Evolutionary conservation across 2,113 vertebrate species (phyloP), one percentile per base, ranked within the genome.

Genomic region (Chloropsis hardwickii): DNA sequence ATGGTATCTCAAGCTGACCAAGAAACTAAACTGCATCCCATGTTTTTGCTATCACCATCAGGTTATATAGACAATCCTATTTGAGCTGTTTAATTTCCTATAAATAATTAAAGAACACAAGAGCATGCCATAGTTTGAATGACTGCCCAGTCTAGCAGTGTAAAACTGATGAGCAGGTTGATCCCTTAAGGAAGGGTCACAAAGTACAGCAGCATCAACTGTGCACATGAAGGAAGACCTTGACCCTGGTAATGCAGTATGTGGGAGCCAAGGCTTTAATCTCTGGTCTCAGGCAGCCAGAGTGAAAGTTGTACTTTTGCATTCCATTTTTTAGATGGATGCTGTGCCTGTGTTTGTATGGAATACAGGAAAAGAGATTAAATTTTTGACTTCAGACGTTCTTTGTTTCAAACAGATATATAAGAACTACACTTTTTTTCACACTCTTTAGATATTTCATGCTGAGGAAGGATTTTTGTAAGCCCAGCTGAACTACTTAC

Each of bases 111-210:
- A 53, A 6, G 47, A 82, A 22, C 14, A 3, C 14, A n/a, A n/a
- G 20, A 50, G 2, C 0, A 2, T 56, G 14, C 16, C 2, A 4
- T 28, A 51, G 21, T 15, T 29, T 31, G 44, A 60, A 25, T 45
- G 44, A 40, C 39, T 61, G 18, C 12, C 22, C 69, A 39, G 29
- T 24, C 39, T n/a, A 58, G 33, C n/a, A 18, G 14, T 20, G 9
- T 60, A 54, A 89, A 89, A 87, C 5, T 1, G 2, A 37, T 58
- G 47, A 51, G 2, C 15, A 64, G 3, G 2, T 62, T 74, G 27
- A 37, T 81, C 7, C 19, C 13, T 42, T 70, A 66, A 66, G 14
- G 29, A 57, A 33, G 0, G 1, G 14, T 66, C 21, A 56, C 35
- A 67, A 54, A 40, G 22, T 22, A 35, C 8, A 78, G 15, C 40